These are phyloP conservation scores for Drosophila parvula DNA, from an alignment of 1,140 invertebrate species.

Conservation along the genomic window DNA sequence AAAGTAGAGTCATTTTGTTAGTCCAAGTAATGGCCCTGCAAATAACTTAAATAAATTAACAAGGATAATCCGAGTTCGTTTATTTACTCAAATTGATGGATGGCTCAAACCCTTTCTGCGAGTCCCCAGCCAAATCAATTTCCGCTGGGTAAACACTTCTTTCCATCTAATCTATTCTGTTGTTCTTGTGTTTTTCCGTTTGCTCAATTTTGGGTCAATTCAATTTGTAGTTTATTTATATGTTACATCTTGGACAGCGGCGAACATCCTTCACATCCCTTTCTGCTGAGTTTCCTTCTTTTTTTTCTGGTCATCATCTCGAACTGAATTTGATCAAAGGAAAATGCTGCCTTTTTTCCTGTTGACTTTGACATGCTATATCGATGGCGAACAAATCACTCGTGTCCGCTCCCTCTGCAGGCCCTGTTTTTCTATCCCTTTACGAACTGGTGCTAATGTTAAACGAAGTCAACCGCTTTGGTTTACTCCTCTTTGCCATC, in stretches of 20 bases:
- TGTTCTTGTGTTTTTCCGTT: slow-evolving; percentile 10
- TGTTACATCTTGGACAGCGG: slow-evolving; percentile 30
- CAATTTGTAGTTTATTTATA: slow-evolving; percentile 66
- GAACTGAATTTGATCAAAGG: slow-evolving; percentile 20
- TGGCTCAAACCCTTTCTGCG: slow-evolving; percentile 8
- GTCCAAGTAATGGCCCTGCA: background rate
- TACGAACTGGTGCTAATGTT: slow-evolving; percentile 11
- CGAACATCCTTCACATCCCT: background rate
- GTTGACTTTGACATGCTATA: slow-evolving; percentile 27
- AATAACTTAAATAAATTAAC: slow-evolving; percentile 13
- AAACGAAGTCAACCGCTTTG: slow-evolving; percentile 35
- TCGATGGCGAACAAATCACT: slow-evolving; percentile 22
- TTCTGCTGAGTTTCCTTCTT: background rate
- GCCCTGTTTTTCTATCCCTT: background rate
- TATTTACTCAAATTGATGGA: slow-evolving; percentile 5
- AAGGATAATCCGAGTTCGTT: background rate
- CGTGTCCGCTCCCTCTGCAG: background rate
- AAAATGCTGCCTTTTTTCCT: background rate
- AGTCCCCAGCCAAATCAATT: slow-evolving; percentile 12
- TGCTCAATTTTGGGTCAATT: slow-evolving; percentile 48
- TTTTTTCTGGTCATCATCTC: background rate
- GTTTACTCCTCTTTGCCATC: slow-evolving; percentile 34
- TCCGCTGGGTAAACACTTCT: slow-evolving; percentile 23
- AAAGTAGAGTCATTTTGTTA: background rate
- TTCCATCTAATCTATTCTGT: slow-evolving; percentile 9